Evolutionary conservation across 2,113 vertebrate genomes (phyloP).

Genomic region (Brienomyrus brachyistius): DNA sequence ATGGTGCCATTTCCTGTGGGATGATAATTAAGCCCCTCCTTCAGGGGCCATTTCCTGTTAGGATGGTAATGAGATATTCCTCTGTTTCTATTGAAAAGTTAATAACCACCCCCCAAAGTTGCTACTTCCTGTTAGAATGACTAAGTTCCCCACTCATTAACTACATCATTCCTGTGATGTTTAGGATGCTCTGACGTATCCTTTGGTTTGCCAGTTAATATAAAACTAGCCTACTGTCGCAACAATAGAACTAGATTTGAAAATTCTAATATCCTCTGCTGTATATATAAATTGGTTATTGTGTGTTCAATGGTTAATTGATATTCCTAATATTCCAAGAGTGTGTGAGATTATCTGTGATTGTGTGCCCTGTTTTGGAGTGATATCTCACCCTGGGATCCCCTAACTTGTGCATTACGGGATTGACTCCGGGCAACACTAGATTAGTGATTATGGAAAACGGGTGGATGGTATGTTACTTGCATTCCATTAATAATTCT

Average conservation of each 20-base stretch:
- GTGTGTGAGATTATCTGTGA: neutral
- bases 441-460: neutral
- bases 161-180: neutral
- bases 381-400: neutral
- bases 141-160: neutral
- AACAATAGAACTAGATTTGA: neutral
- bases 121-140: neutral
- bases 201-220: neutral
- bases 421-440: neutral
- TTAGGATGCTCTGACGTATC: neutral
- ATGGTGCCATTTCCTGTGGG: neutral
- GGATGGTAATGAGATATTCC: neutral
- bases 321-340: neutral
- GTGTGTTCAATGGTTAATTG: neutral
- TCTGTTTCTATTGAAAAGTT: neutral
- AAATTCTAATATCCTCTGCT: neutral
- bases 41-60: neutral
- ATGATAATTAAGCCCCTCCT: conserved; percentile 10
- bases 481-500: neutral
- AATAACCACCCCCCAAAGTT: neutral
- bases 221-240: neutral
- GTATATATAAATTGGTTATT: neutral
- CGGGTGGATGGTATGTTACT: conserved; percentile 8
- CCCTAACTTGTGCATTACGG: neutral
- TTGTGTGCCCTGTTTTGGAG: neutral